Base-by-base conservation (phyloP, 35 echinoderm and acorn worm species). In the Ophiothrix spiculata region DNA sequence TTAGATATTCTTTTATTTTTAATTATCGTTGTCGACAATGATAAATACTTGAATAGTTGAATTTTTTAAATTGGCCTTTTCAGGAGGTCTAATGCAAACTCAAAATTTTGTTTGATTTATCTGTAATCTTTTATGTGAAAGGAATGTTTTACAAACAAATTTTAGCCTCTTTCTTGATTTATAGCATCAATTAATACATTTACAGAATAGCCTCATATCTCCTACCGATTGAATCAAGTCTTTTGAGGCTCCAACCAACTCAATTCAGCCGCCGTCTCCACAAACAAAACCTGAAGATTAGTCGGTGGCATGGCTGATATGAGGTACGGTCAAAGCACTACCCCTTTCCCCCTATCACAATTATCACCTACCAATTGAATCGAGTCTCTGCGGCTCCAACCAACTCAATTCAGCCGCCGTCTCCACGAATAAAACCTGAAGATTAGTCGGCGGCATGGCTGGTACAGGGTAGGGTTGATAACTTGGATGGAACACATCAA, bases 401-500 rank as follows among this genome's bases (percentile, higher is more conserved):
- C 90, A 97, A 0, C 87, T 77, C 19, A 97, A 56, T 12, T 86
- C 77, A 13, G 91, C 90, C 33, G 87, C 75, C 0, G 36, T 56
- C 0, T 93, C 79, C 6, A 45, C 77, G 41, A 97, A 97, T 39
- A 97, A 78, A 28, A 76, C 94, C 56, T 90, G 91, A 8, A 97
- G 87, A 38, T 75, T 42, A 35, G 63, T 74, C 0, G 90, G 87
- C 35, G 90, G 81, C 40, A 56, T 78, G 0, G 56, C 25, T 33
- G 94, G 94, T 17, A 87, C 42, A 28, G 94, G 94, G 40, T 90
- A 63, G 2, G 94, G 94, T 56, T 97, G 91, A 38, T 56, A 77
- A 25, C 49, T 56, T 1, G 94, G 87, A 69, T 90, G 91, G 33
- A 75, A 90, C 29, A 97, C 63, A 32, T 92, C 90, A 63, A 93